Evolutionary conservation across 2,113 vertebrate species (phyloP).

Genomic region (Delphinus delphis): DNA sequence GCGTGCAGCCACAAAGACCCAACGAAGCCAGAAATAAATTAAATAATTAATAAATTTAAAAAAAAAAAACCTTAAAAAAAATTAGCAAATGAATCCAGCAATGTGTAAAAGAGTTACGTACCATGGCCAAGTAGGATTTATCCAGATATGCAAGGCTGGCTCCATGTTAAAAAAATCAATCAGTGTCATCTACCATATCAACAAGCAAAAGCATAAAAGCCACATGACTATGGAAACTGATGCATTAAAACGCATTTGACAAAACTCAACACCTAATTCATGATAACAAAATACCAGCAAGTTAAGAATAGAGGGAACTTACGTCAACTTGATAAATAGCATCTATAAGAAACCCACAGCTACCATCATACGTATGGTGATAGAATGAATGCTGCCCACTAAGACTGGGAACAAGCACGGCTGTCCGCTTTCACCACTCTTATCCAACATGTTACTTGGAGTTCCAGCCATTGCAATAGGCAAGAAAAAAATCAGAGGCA

Average conservation of each 20-base stretch:
- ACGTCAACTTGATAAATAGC: not conserved
- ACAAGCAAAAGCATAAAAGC: not conserved
- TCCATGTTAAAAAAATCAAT: not conserved
- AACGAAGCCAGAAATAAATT: no score
- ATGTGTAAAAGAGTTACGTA: accelerated
- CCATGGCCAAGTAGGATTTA: not conserved
- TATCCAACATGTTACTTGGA: not conserved
- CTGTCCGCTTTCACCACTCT: not conserved
- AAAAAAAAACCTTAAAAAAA: no score
- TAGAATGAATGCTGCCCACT: not conserved
- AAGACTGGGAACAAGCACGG: not conserved
- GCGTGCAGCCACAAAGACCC: no score
- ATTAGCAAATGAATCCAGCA: not conserved
- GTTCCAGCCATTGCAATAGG: not conserved
- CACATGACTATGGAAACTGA: not conserved
- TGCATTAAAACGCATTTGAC: not conserved
- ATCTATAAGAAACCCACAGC: not conserved
- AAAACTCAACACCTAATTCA: not conserved
- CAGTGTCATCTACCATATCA: not conserved
- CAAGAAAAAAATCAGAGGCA: not conserved
- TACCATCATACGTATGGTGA: not conserved
- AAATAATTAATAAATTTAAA: accelerated
- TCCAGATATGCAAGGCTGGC: not conserved
- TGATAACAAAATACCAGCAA: not conserved
- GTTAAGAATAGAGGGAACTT: not conserved